Evolutionary conservation across 2,797 vertebrate species (phyloP).

Genomic region (Liasis olivaceus): DNA sequence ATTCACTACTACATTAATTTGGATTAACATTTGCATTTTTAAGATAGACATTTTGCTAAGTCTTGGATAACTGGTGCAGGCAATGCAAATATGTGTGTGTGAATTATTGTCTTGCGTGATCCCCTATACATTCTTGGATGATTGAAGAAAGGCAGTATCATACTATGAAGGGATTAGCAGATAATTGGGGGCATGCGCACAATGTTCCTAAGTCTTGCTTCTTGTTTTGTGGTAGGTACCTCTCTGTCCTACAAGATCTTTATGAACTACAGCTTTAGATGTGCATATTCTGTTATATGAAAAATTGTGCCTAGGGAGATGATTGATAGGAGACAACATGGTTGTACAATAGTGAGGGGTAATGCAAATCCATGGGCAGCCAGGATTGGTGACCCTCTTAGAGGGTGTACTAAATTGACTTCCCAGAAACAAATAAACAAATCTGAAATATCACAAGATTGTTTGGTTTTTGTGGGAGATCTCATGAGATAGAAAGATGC

Average conservation of each 20-base stretch:
- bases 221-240: background rate
- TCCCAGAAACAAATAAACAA: background rate
- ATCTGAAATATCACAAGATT: background rate
- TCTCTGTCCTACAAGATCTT: background rate
- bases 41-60: background rate
- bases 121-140: background rate
- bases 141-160: background rate
- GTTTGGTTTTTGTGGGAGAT: background rate
- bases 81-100: background rate
- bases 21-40: background rate
- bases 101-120: background rate
- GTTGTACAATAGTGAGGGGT: background rate
- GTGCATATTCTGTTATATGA: background rate
- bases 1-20: background rate
- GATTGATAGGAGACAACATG: background rate
- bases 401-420: background rate
- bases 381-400: background rate
- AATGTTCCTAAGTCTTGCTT: background rate
- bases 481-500: background rate
- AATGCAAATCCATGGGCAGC: background rate
- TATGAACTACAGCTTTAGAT: background rate
- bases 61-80: background rate
- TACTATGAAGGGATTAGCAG: background rate
- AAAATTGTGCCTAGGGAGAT: background rate
- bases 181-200: background rate